Evolutionary conservation across 1,140 invertebrate species (phyloP).

Genomic region (Archegozetes longisetosus): DNA sequence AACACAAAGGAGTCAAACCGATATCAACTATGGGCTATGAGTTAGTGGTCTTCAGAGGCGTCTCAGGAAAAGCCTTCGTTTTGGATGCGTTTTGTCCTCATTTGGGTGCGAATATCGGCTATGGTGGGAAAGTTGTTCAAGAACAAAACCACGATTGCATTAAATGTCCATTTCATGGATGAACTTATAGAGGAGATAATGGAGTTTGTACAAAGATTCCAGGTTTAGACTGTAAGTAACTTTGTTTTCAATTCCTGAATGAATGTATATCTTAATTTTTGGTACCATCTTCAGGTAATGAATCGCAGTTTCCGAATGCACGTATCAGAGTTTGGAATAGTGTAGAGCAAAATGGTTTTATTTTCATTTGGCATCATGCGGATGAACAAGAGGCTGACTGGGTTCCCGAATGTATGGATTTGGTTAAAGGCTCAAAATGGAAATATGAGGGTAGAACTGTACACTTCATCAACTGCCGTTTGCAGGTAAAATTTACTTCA

Average conservation of each 20-base stretch:
- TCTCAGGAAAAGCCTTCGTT: conserved; percentile 41
- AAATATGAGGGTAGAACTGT: conserved; percentile 49
- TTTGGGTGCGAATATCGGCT: conserved; percentile 63
- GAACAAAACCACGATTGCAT: conserved; percentile 42
- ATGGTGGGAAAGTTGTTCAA: conserved; percentile 50
- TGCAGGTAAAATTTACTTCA: too few relatives aligned
- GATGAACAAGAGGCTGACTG: conserved; percentile 41
- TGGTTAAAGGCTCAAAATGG: conserved; percentile 40
- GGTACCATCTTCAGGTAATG: too few relatives aligned
- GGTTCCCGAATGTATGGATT: conserved; percentile 36
- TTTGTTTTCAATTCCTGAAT: not conserved
- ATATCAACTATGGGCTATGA: conserved; percentile 47
- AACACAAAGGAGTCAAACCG: conserved; percentile 40
- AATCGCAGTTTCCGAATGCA: too few relatives aligned
- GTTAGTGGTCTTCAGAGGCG: conserved; percentile 52
- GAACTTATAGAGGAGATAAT: conserved; percentile 53
- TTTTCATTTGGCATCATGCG: conserved; percentile 70
- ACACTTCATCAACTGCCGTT: conserved; percentile 45
- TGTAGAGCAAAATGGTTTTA: conserved; percentile 49
- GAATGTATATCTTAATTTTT: not conserved
- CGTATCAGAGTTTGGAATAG: conserved; percentile 43
- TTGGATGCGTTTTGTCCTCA: conserved; percentile 78
- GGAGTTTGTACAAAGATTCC: conserved; percentile 51
- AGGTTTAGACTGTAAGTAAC: conserved; percentile 30
- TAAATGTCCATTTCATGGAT: conserved; percentile 74